phyloP scores from a whole-genome alignment of 2,113 vertebrate species.

The Myxocyprinus asiaticus region DNA sequence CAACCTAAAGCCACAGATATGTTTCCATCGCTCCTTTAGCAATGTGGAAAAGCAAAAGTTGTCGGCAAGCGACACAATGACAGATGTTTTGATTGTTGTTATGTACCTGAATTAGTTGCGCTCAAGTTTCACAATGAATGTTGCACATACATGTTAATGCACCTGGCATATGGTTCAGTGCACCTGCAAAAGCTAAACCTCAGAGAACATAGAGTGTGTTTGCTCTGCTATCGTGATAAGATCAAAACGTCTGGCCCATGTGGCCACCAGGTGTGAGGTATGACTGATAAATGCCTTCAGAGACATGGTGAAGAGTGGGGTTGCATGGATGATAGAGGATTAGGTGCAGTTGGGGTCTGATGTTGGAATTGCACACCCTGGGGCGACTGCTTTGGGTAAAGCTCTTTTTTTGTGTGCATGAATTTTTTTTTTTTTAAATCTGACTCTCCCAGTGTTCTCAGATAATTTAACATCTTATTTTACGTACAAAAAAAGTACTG shows the following conservation, averaged over 20 bases:
- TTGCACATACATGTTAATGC: constrained; percentile 54
- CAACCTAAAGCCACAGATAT: not conserved
- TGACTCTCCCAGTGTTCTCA: not conserved
- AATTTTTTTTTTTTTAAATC: too few relatives aligned
- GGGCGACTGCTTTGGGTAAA: not conserved
- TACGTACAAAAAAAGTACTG: not conserved
- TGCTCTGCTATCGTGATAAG: constrained; percentile 13
- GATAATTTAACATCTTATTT: not conserved
- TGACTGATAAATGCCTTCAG: not conserved
- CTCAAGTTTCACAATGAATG: constrained; percentile 60
- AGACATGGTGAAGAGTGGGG: not conserved
- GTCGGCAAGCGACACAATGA: constrained; percentile 32
- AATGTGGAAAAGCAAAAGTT: constrained; percentile 29
- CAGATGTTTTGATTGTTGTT: constrained; percentile 60
- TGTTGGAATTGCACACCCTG: not conserved
- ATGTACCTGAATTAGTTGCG: constrained; percentile 57
- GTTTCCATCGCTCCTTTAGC: constrained; percentile 8
- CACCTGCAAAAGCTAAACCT: constrained; percentile 47
- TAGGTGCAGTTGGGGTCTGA: not conserved
- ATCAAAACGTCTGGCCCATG: constrained; percentile 5
- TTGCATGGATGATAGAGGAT: constrained; percentile 17
- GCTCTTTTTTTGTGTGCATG: not conserved
- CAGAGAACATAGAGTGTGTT: constrained; percentile 15
- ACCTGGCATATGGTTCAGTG: constrained; percentile 61
- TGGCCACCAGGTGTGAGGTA: constrained; percentile 23